These are phyloP conservation scores for Oscheius sp. DNA, from an alignment of 2,888 invertebrate genomes.

Conservation along the genomic window DNA sequence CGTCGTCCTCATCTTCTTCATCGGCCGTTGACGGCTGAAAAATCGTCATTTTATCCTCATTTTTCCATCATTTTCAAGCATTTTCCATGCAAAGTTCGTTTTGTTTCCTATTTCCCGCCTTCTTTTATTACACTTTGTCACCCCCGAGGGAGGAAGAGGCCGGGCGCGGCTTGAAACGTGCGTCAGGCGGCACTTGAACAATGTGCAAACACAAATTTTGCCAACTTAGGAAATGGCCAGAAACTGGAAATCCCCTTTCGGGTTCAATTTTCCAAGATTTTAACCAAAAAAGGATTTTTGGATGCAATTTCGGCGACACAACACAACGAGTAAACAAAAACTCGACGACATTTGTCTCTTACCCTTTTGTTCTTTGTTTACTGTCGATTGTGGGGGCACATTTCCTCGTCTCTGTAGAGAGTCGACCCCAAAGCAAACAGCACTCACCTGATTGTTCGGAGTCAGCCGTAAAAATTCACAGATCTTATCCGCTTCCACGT, in stretches of 20 bases:
- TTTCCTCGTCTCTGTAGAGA: slow-evolving; percentile 26
- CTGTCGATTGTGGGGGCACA: neutral
- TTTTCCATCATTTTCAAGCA: slow-evolving; percentile 18
- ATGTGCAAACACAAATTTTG: slow-evolving; percentile 19
- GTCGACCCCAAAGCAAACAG: neutral
- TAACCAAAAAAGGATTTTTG: too few relatives aligned
- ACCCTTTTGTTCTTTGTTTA: slow-evolving; percentile 15
- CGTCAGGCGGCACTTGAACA: slow-evolving; percentile 30
- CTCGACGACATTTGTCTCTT: neutral
- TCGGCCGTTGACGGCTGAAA: slow-evolving; percentile 27
- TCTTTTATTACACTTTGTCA: slow-evolving; percentile 9
- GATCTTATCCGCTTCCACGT: slow-evolving; percentile 59
- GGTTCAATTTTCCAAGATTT: too few relatives aligned
- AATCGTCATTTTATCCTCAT: neutral
- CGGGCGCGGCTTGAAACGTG: slow-evolving; percentile 16
- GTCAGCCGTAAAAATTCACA: slow-evolving; percentile 59
- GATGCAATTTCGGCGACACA: too few relatives aligned
- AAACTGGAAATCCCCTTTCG: neutral
- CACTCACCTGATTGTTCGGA: slow-evolving; percentile 51
- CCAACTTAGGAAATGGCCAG: neutral
- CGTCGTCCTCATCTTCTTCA: slow-evolving; percentile 20
- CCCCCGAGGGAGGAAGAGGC: neutral
- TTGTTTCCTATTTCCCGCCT: neutral
- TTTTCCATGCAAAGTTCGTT: neutral
- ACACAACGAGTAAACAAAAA: neutral